A percentile compares a stretch with the other conserved stretches of the same genome.
These are phyloP conservation scores for Drosophila willistoni DNA, from an alignment of 1,140 invertebrate species.

Conservation along the genomic window DNA sequence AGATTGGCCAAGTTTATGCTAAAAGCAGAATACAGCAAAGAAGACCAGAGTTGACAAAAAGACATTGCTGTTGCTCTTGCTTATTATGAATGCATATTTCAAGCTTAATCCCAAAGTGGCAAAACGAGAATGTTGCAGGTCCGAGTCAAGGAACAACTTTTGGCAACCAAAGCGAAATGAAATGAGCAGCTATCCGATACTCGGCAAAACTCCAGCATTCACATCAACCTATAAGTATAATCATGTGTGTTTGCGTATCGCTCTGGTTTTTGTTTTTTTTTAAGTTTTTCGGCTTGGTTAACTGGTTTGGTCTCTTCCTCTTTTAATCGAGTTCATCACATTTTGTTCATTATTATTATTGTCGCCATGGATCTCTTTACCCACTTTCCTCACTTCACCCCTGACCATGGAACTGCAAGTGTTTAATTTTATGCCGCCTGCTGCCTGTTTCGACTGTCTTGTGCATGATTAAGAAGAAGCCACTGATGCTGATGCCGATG, in stretches of 20 bases:
- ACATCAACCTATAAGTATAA: conserved; percentile 34
- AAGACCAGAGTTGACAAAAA: conserved; percentile 65
- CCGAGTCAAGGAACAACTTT: conserved; percentile 62
- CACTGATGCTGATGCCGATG: not conserved
- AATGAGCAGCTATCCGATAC: conserved; percentile 22
- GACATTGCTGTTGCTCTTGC: conserved; percentile 31
- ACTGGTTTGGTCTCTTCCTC: conserved; percentile 73
- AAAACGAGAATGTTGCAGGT: conserved; percentile 76
- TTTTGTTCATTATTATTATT: conserved; percentile 79
- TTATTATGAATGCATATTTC: conserved; percentile 79
- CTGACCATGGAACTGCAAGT: conserved; percentile 43
- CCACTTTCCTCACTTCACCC: not conserved
- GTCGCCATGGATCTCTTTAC: conserved; percentile 56
- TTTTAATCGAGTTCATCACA: conserved; percentile 77
- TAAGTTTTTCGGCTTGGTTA: conserved; percentile 37
- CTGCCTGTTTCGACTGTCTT: conserved; percentile 33
- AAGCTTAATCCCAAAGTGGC: conserved; percentile 79
- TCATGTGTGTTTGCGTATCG: conserved; percentile 43
- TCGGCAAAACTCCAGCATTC: conserved; percentile 35
- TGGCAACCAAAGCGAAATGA: conserved; percentile 45
- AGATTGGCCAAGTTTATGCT: conserved; percentile 72
- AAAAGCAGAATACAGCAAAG: conserved; percentile 64
- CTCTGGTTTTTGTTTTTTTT: conserved; percentile 52
- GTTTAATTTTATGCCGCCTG: conserved; percentile 79
- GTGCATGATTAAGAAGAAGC: conserved; percentile 66